A percentile compares a stretch with the other conserved stretches of the same genome.
Evolutionary conservation across 2,888 invertebrate species (phyloP).

Genomic region (Aleiodes testaceus): DNA sequence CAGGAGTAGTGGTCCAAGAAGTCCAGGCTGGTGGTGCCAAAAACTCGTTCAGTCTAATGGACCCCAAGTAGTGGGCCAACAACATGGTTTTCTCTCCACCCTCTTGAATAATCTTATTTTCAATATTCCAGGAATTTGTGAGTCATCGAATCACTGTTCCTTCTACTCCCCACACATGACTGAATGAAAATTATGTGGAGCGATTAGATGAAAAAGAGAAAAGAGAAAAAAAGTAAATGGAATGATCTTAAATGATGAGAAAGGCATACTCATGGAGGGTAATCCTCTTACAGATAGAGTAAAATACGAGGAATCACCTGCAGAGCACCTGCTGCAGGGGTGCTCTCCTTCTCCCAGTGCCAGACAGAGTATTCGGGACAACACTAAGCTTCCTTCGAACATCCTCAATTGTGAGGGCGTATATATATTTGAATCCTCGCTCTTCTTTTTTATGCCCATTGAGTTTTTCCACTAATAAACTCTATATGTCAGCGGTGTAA

Average conservation of each 20-base stretch:
- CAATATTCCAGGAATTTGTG: slow-evolving; percentile 11
- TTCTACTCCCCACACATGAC: too few relatives aligned
- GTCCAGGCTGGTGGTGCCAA: neutral
- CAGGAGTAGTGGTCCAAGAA: neutral
- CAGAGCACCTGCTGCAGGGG: slow-evolving; percentile 73
- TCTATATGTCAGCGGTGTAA: neutral
- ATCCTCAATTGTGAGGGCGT: too few relatives aligned
- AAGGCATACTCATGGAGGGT: slow-evolving; percentile 40
- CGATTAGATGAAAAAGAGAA: neutral
- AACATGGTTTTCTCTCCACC: too few relatives aligned
- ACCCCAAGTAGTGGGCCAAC: neutral
- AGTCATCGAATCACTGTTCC: too few relatives aligned
- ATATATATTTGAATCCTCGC: slow-evolving; percentile 19
- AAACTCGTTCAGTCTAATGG: neutral
- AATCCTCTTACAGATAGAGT: slow-evolving; percentile 49
- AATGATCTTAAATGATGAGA: slow-evolving; percentile 46
- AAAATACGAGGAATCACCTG: slow-evolving; percentile 69
- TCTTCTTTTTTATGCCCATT: neutral
- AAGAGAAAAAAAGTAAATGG: slow-evolving; percentile 32
- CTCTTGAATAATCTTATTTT: too few relatives aligned
- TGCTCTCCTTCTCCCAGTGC: slow-evolving; percentile 59
- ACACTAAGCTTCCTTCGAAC: slow-evolving; percentile 33
- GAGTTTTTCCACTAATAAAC: neutral
- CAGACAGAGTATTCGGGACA: neutral
- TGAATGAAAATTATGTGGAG: neutral